A percentile compares a stretch with the other conserved stretches of the same genome.
Conservation (phyloP, 1,140 invertebrate genomes). For the Neoseiulus cucumeris region DNA sequence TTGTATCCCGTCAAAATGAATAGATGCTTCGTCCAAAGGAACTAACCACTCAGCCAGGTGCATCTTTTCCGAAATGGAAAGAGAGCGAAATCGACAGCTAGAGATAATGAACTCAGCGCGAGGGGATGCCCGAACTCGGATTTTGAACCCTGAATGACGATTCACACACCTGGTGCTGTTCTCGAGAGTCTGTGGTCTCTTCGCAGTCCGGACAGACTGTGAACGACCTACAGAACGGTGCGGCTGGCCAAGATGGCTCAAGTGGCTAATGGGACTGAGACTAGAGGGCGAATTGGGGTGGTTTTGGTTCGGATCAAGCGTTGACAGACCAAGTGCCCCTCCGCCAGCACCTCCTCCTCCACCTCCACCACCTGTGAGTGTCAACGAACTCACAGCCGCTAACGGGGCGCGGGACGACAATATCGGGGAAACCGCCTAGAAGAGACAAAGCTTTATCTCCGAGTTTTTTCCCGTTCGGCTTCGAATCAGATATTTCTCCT, state of each 20-base stretch:
- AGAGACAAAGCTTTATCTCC: too few relatives aligned
- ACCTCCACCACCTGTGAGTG: background rate
- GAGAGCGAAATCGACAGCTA: too few relatives aligned
- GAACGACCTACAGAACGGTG: constrained; percentile 16
- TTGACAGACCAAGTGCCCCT: background rate
- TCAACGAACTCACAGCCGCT: background rate
- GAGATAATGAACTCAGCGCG: too few relatives aligned
- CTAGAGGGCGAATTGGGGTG: background rate
- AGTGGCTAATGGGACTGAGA: background rate
- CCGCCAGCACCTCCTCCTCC: too few relatives aligned
- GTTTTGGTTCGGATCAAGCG: background rate
- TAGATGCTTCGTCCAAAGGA: too few relatives aligned
- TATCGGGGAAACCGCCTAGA: background rate
- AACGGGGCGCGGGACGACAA: background rate
- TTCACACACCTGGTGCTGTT: constrained; percentile 12
- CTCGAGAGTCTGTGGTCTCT: constrained; percentile 17
- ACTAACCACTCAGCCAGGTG: too few relatives aligned
- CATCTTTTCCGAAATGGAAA: too few relatives aligned
- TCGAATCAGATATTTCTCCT: too few relatives aligned
- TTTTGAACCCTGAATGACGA: too few relatives aligned
- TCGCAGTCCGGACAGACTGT: constrained; percentile 18
- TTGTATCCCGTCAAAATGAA: too few relatives aligned
- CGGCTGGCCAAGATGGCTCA: background rate
- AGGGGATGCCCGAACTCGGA: too few relatives aligned
- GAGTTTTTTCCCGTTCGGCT: too few relatives aligned